Evolutionary conservation across 2,797 vertebrate species (phyloP), one percentile per base, ranked within the genome.

Genomic region (Pterois miles): DNA sequence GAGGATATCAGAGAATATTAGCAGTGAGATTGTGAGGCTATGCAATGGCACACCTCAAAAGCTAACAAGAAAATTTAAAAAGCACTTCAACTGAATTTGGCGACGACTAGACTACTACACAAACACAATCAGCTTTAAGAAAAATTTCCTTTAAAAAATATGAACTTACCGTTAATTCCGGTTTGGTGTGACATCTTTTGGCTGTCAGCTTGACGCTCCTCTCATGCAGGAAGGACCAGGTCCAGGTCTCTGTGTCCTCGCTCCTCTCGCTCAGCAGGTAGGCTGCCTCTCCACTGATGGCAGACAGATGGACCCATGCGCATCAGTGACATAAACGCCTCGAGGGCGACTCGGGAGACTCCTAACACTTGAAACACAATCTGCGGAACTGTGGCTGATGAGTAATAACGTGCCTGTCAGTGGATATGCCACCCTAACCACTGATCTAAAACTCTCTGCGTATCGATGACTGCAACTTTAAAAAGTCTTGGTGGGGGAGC

Each of bases 181-280:
- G 95, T 96, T 90, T 96, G 95, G 87, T 96, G 95, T 62, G 95
- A 95, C 95, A 96, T 96, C 74, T 84, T 93, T 90, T 91, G 88
- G 73, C 91, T 84, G 91, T 88, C 64, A 59, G 29, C 76, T 90
- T 87, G 71, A 73, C 73, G 56, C 79, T 86, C 79, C 83, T 85
- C 80, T 86, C 65, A 50, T 78, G 71, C 81, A 85, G 71, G 53
- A 81, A 78, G 69, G 70, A 82, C 79, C 65, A 71, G 65, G 74
- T 92, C 84, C 86, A 84, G 86, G 81, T 81, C 34, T 86, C 68
- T 74, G 87, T 80, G 90, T 90, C 86, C 77, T 88, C 56, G 10
- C 72, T 87, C 70, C 23, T 86, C 77, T 80, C 29, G 76, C 86
- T 86, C 86, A 63, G 78, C 84, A 85, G 88, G 87, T 84, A 82